phyloP scores from a whole-genome alignment of 2,888 invertebrate species.

The Drosophila crucigera region DNA sequence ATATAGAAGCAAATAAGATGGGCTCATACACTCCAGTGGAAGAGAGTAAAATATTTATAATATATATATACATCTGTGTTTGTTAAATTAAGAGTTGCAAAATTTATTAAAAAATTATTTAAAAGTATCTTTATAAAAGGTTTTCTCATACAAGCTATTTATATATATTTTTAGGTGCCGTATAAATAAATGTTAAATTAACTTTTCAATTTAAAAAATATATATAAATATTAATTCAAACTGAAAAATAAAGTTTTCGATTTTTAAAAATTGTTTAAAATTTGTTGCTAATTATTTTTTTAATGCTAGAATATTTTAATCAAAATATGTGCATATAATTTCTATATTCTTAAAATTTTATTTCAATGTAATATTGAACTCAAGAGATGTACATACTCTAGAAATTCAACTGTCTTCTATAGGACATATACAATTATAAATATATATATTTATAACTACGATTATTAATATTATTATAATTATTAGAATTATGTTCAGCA shows the following conservation, averaged over 20 bases:
- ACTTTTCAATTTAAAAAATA: background rate
- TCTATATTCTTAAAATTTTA: background rate
- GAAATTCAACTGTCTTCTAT: background rate
- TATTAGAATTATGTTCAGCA: background rate
- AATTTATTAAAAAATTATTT: background rate
- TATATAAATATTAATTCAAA: too few species aligned
- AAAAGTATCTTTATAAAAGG: background rate
- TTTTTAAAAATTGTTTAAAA: background rate
- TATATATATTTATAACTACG: accelerated
- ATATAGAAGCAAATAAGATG: accelerated
- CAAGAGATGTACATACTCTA: background rate
- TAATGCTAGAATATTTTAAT: background rate
- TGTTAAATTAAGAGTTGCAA: background rate
- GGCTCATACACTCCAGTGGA: background rate
- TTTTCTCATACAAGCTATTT: background rate
- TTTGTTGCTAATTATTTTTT: background rate
- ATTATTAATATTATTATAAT: background rate
- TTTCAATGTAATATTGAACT: background rate
- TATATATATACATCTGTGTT: background rate
- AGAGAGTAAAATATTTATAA: background rate
- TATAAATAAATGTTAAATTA: background rate
- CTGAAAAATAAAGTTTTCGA: background rate
- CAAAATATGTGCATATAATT: accelerated
- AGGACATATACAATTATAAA: background rate
- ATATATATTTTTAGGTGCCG: background rate